A percentile compares a stretch with the other conserved stretches of the same genome.
These are phyloP conservation scores for Eilema depressum DNA, from an alignment of 2,888 invertebrate genomes.

Conservation along the genomic window DNA sequence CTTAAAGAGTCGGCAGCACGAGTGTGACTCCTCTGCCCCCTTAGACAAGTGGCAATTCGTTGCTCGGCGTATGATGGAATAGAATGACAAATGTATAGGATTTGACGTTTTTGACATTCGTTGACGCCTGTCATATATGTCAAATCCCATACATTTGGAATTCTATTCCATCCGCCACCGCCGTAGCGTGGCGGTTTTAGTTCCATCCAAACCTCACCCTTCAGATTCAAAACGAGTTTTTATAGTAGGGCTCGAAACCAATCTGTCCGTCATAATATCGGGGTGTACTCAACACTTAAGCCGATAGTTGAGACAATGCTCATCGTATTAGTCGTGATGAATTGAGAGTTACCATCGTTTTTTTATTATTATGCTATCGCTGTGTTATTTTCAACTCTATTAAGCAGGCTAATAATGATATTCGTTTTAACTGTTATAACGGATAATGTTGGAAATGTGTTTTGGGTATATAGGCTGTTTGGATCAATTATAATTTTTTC, in stretches of 20 bases:
- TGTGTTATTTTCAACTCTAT: conserved; percentile 6
- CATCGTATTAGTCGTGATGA: conserved; percentile 36
- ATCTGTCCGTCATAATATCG: conserved; percentile 55
- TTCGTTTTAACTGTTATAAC: not conserved
- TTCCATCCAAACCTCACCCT: no score
- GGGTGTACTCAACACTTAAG: conserved; percentile 53
- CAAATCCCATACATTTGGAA: no score
- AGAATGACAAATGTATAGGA: no score
- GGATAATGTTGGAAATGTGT: not conserved
- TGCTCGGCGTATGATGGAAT: no score
- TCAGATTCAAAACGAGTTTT: conserved; percentile 34
- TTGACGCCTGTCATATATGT: no score
- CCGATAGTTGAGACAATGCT: conserved; percentile 44
- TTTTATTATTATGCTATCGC: conserved; percentile 6
- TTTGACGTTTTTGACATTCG: no score
- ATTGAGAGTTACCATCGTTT: conserved; percentile 26
- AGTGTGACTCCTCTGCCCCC: no score
- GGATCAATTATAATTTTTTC: not conserved
- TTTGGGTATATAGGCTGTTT: not conserved
- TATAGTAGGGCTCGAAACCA: conserved; percentile 36
- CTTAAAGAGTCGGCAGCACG: no score
- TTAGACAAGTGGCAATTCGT: no score
- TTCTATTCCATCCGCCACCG: no score
- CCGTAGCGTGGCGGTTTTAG: no score
- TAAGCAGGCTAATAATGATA: conserved; percentile 2